Conservation (phyloP, 2,113 vertebrate genomes). For the Lycaon pictus region DNA sequence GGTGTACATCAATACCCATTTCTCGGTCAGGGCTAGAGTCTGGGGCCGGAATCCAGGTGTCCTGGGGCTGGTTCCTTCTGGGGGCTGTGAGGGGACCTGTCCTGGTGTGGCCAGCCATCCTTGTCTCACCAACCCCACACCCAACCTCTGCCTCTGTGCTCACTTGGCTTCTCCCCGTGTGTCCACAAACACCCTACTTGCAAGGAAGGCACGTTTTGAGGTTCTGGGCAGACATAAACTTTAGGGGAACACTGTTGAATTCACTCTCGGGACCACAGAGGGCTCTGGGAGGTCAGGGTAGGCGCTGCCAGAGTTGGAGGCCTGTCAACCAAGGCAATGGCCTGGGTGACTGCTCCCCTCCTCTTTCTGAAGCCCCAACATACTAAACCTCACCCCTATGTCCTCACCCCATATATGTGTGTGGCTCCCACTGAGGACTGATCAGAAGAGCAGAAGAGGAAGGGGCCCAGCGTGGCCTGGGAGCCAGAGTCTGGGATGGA, state of each 20-base stretch:
- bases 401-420: fast-evolving
- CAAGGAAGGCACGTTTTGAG: fast-evolving
- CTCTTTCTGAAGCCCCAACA: not conserved
- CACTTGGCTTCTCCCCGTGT: not conserved
- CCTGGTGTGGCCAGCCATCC: fast-evolving
- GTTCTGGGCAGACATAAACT: fast-evolving
- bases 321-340: fast-evolving
- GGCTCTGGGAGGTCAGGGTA: not conserved
- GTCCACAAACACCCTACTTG: not conserved
- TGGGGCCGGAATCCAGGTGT: fast-evolving
- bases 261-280: fast-evolving
- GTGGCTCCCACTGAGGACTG: not conserved
- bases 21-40: not conserved
- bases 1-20: fast-evolving
- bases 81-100: not conserved
- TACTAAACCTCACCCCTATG: fast-evolving
- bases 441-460: not conserved
- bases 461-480: conserved; percentile 57
- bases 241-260: not conserved
- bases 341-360: too few species aligned
- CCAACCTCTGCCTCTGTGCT: not conserved
- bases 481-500: not conserved
- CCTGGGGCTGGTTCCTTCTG: too few species aligned
- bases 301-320: too few species aligned
- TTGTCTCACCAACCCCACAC: fast-evolving